These are phyloP conservation scores for Cheilosia vernalis DNA, from an alignment of 2,888 invertebrate genomes.

Conservation along the genomic window DNA sequence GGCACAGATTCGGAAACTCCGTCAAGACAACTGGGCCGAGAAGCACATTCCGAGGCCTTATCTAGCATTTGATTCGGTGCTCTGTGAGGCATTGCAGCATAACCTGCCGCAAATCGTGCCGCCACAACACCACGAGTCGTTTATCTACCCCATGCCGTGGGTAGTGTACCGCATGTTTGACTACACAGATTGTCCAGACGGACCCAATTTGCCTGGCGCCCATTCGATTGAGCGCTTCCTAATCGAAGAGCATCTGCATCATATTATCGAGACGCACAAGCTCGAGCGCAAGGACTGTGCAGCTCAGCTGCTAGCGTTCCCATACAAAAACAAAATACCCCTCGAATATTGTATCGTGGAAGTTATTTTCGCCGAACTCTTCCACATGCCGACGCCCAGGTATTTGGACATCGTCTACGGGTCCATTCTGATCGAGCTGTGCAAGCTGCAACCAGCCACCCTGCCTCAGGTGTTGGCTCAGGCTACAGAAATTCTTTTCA, in stretches of 20 bases:
- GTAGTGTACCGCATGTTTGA: constrained; percentile 99
- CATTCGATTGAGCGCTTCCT: constrained; percentile 99
- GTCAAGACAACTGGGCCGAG: constrained; percentile 98
- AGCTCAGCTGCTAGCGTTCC: constrained; percentile 94
- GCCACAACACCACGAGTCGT: constrained; percentile 95
- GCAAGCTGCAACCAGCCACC: constrained; percentile 97
- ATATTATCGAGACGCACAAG: constrained; percentile 94
- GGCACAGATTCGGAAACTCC: constrained; percentile 95
- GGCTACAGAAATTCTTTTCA: constrained; percentile 98
- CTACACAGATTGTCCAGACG: constrained; percentile 99
- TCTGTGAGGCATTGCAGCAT: constrained; percentile 98
- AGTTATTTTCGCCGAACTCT: constrained; percentile 96
- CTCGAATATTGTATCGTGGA: constrained; percentile 99
- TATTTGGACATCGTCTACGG: constrained; percentile 97
- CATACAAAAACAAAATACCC: constrained; percentile 96
- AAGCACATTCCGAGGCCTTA: constrained; percentile 98
- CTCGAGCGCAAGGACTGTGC: constrained; percentile 98
- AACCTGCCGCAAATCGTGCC: constrained; percentile 95
- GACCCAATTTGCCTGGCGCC: constrained; percentile 94
- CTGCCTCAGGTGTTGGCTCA: constrained; percentile 99
- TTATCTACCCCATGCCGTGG: constrained; percentile 96
- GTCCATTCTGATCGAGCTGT: constrained; percentile 97
- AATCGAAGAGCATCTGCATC: constrained; percentile 98
- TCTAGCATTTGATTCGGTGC: constrained; percentile 95
- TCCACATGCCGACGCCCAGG: constrained; percentile 94